These are phyloP conservation scores for Cheilosia vernalis DNA, from an alignment of 2,888 invertebrate species.

Conservation along the genomic window DNA sequence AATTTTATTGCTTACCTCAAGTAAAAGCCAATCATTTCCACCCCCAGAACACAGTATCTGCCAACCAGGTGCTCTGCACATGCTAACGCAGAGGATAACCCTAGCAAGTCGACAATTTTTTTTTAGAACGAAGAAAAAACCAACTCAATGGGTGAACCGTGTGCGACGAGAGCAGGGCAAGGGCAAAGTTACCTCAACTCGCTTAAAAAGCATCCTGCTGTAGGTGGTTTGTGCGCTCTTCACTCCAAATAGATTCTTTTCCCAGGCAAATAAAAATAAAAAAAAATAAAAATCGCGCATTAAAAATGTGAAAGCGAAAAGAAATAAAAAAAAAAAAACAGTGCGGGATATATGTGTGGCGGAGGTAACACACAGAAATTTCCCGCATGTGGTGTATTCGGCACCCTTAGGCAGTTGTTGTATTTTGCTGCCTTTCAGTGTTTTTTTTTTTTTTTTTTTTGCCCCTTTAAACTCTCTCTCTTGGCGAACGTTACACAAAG, in stretches of 20 bases:
- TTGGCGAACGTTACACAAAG: slow-evolving; percentile 12
- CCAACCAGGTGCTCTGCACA: slow-evolving; percentile 49
- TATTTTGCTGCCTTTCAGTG: not conserved
- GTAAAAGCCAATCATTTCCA: slow-evolving; percentile 73
- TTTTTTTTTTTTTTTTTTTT: not conserved
- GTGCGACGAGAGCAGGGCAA: slow-evolving; percentile 9
- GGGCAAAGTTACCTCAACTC: slow-evolving; percentile 58
- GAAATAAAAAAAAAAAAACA: not conserved
- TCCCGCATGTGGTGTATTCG: slow-evolving; percentile 61
- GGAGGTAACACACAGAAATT: slow-evolving; percentile 48
- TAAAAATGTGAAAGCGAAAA: slow-evolving; percentile 43
- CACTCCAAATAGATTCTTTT: slow-evolving; percentile 48
- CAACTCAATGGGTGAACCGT: slow-evolving; percentile 4
- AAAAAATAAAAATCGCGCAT: slow-evolving; percentile 44
- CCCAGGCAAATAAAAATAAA: slow-evolving; percentile 32
- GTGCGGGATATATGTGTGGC: not conserved
- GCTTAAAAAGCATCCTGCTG: slow-evolving; percentile 59
- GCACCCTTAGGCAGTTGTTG: slow-evolving; percentile 57
- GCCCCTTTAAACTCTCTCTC: slow-evolving; percentile 3
- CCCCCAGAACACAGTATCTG: slow-evolving; percentile 4
- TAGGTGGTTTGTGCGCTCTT: slow-evolving; percentile 32
- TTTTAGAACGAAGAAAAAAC: not conserved
- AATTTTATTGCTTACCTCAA: slow-evolving; percentile 74
- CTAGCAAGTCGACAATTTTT: slow-evolving; percentile 50
- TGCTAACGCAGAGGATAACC: slow-evolving; percentile 56